These are phyloP conservation scores for Prietella phreatophila DNA, from an alignment of 2,113 vertebrate species.

Conservation along the genomic window DNA sequence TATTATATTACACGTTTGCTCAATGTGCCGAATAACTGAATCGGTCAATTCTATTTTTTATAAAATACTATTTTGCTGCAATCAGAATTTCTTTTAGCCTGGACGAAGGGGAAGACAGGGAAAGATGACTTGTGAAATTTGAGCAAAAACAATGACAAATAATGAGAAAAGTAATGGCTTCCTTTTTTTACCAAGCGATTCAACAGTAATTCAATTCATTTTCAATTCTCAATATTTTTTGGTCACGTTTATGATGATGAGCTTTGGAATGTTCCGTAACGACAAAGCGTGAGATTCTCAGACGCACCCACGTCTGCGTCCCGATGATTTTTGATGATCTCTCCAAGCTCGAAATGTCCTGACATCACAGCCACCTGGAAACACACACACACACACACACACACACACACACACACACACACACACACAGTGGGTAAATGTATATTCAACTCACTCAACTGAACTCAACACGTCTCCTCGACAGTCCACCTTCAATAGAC, in stretches of 20 bases:
- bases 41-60: neutral
- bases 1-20: neutral
- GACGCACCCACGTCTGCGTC: conserved; percentile 84
- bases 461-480: neutral
- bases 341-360: conserved; percentile 89
- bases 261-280: too few species aligned
- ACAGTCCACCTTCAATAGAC: neutral
- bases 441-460: too few species aligned
- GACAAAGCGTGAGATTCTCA: neutral
- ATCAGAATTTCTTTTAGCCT: neutral
- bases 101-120: neutral
- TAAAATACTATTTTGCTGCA: neutral
- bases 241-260: neutral
- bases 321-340: conserved; percentile 88
- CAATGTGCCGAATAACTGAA: neutral
- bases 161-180: neutral
- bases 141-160: neutral
- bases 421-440: too few species aligned
- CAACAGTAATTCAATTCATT: neutral
- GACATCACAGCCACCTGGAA: conserved; percentile 87
- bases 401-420: conserved; percentile 42
- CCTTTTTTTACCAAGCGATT: neutral
- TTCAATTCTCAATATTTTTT: neutral
- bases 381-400: conserved; percentile 39
- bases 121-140: neutral